Conservation (phyloP, 2,113 vertebrate species). For the Lagopus muta region DNA sequence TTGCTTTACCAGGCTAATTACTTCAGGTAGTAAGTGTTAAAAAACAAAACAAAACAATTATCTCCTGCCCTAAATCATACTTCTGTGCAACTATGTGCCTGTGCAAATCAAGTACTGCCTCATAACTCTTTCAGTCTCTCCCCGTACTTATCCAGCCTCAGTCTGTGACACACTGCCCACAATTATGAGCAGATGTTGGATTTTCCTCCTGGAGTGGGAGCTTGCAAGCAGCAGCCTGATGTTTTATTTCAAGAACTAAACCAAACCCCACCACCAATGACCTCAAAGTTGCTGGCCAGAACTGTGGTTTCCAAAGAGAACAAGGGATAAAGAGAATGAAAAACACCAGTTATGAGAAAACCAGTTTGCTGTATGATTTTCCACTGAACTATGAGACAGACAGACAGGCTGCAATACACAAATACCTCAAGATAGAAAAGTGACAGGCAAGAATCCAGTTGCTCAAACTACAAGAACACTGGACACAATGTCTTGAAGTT, state of each 20-base stretch:
- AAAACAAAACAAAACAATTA: background rate
- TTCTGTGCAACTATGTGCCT: background rate
- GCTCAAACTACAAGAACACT: background rate
- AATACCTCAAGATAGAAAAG: background rate
- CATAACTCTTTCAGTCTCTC: background rate
- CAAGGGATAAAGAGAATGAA: background rate
- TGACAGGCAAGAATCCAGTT: background rate
- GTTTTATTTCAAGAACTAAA: background rate
- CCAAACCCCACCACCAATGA: background rate
- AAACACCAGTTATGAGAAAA: background rate
- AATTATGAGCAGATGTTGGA: background rate
- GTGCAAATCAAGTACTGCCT: background rate
- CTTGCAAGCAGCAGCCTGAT: background rate
- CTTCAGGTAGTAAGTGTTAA: too few relatives aligned
- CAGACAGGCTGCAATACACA: background rate
- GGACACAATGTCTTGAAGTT: background rate
- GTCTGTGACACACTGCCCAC: background rate
- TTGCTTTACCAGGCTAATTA: background rate
- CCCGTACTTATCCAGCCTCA: background rate
- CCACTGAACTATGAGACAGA: background rate
- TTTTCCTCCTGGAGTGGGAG: background rate
- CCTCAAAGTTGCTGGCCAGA: background rate
- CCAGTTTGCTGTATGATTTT: background rate
- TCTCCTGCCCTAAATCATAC: background rate
- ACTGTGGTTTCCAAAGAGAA: background rate